Conservation (phyloP, 2,888 invertebrate genomes). For the Pseudococcus jackbeardsleyi region DNA sequence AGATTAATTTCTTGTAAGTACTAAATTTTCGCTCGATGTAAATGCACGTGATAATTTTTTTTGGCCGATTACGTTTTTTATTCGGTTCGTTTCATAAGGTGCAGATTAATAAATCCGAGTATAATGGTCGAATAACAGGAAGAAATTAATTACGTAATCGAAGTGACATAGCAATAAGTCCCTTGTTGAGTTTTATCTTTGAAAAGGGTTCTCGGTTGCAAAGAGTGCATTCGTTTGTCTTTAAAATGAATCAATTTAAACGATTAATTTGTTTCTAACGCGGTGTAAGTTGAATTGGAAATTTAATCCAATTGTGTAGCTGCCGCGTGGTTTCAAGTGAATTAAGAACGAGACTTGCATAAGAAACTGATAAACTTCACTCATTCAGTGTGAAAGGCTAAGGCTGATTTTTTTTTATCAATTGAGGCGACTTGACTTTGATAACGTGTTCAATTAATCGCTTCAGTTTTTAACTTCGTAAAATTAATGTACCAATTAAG, state of each 20-base stretch:
- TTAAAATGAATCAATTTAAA: background rate
- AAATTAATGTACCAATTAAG: conserved; percentile 32
- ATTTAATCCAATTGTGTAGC: background rate
- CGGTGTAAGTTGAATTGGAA: background rate
- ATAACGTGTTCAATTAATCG: conserved; percentile 4
- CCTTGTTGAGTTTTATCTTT: background rate
- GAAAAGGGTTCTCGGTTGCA: background rate
- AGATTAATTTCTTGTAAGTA: background rate
- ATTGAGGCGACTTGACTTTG: background rate
- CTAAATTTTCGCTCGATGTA: background rate
- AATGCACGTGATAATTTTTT: background rate
- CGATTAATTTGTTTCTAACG: conserved; percentile 20
- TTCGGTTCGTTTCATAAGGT: background rate
- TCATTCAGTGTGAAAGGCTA: background rate
- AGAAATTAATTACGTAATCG: conserved; percentile 6
- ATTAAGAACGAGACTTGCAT: background rate
- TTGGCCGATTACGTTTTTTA: background rate
- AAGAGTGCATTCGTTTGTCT: background rate
- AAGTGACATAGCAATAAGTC: no score
- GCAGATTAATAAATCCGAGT: background rate
- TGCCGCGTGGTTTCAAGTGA: background rate
- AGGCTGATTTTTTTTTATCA: conserved; percentile 18
- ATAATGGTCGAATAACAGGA: background rate
- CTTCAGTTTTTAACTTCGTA: background rate
- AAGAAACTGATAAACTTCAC: conserved; percentile 16